Evolutionary conservation across 2,113 vertebrate genomes (phyloP).

Genomic region (Mugil cephalus): DNA sequence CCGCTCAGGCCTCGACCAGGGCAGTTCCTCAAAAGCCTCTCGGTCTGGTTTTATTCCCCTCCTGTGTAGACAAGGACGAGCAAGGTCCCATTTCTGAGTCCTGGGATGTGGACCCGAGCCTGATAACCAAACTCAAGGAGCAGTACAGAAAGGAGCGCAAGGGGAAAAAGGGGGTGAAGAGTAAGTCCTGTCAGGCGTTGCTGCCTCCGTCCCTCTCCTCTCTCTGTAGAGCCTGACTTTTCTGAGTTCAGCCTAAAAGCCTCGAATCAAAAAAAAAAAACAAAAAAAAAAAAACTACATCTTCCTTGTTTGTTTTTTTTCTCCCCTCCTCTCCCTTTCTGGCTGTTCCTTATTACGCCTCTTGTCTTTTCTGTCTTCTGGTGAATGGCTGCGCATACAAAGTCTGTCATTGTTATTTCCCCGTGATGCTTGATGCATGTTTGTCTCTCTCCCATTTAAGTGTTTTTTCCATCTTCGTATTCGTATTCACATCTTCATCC

Average conservation of each 20-base stretch:
- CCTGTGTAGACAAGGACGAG: slow-evolving; percentile 99
- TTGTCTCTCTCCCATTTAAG: slow-evolving; percentile 28
- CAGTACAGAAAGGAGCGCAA: slow-evolving; percentile 99
- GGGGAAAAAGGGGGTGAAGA: slow-evolving; percentile 99
- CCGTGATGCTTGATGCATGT: slow-evolving; percentile 48
- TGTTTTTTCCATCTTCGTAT: slow-evolving; percentile 9
- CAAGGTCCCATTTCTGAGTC: slow-evolving; percentile 95
- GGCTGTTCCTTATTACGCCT: slow-evolving; percentile 79
- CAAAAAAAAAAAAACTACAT: slow-evolving; percentile 52
- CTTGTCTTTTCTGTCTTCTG: slow-evolving; percentile 38
- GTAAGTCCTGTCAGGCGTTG: slow-evolving; percentile 92
- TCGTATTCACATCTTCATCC: slow-evolving; percentile 18
- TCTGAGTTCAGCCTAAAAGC: slow-evolving; percentile 56
- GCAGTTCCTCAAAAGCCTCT: slow-evolving; percentile 86
- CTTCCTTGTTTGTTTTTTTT: slow-evolving; percentile 34
- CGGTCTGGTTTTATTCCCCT: slow-evolving; percentile 90
- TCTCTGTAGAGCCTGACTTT: slow-evolving; percentile 71
- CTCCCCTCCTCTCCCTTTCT: slow-evolving; percentile 78
- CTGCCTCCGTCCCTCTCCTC: slow-evolving; percentile 74
- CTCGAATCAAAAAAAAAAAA: slow-evolving; percentile 56
- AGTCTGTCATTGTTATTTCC: slow-evolving; percentile 30
- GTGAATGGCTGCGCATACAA: slow-evolving; percentile 10
- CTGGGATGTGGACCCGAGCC: slow-evolving; percentile 99
- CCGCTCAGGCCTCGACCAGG: slow-evolving; percentile 38
- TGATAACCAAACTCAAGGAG: slow-evolving; percentile 99